Conservation (phyloP, 2,888 invertebrate species). For the Sclerodermus sp. region DNA sequence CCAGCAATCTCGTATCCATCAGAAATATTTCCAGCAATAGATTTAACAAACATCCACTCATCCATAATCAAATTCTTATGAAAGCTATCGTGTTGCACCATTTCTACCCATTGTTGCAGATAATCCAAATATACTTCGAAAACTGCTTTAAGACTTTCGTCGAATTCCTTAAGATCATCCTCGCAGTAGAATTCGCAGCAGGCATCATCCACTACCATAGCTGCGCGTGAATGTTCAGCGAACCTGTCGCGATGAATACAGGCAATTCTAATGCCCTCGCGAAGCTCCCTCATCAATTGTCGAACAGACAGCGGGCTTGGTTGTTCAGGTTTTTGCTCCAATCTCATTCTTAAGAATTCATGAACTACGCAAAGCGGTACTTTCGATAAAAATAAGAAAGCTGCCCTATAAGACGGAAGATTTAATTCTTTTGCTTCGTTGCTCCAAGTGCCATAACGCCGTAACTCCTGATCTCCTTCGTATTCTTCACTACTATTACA, state of each 20-base stretch:
- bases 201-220: slow-evolving; percentile 59
- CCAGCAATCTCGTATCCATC: slow-evolving; percentile 76
- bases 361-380: slow-evolving; percentile 90
- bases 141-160: slow-evolving; percentile 73
- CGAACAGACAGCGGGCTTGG: slow-evolving; percentile 86
- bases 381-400: slow-evolving; percentile 83
- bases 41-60: slow-evolving; percentile 85
- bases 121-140: slow-evolving; percentile 86
- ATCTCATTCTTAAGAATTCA: slow-evolving; percentile 82
- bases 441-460: slow-evolving; percentile 76
- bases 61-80: slow-evolving; percentile 79
- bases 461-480: slow-evolving; percentile 60
- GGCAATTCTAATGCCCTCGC: slow-evolving; percentile 85
- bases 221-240: slow-evolving; percentile 67
- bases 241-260: slow-evolving; percentile 80
- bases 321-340: slow-evolving; percentile 79
- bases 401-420: slow-evolving; percentile 80
- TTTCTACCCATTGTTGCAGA: slow-evolving; percentile 78
- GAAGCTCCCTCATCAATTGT: slow-evolving; percentile 87
- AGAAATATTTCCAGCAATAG: slow-evolving; percentile 75
- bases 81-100: slow-evolving; percentile 65
- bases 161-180: slow-evolving; percentile 71
- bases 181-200: slow-evolving; percentile 60
- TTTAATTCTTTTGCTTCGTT: slow-evolving; percentile 74
- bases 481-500: slow-evolving; percentile 38